phyloP scores from a whole-genome alignment of 2,797 vertebrate genomes.

The Chelon labrosus region DNA sequence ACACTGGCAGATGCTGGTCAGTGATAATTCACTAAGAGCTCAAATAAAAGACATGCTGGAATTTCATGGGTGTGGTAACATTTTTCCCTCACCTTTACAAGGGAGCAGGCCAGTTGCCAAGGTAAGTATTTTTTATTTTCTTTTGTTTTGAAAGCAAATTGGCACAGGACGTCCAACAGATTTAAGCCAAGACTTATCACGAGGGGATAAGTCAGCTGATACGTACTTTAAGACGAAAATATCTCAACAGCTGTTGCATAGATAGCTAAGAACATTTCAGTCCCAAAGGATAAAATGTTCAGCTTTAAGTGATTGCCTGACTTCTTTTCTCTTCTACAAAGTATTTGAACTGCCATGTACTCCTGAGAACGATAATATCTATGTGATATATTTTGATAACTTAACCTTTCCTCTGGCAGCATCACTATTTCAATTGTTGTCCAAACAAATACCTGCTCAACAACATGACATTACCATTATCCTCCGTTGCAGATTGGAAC shows the following conservation, averaged over 20 bases:
- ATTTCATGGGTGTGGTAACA: constrained; percentile 61
- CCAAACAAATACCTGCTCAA: not conserved
- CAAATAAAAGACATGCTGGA: constrained; percentile 63
- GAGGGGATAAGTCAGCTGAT: not conserved
- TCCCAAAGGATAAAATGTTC: too few relatives aligned
- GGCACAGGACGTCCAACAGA: not conserved
- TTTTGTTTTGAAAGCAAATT: constrained; percentile 7
- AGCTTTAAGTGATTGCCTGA: too few relatives aligned
- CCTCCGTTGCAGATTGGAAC: not conserved
- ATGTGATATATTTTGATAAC: too few relatives aligned
- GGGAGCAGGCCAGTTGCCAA: constrained; percentile 9
- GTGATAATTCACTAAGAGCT: constrained; percentile 54
- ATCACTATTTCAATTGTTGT: not conserved
- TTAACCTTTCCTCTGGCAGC: not conserved
- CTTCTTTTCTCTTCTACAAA: too few relatives aligned
- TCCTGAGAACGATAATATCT: too few relatives aligned
- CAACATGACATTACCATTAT: not conserved
- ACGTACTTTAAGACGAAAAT: too few relatives aligned
- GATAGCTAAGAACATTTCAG: too few relatives aligned
- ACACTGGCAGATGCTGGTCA: constrained; percentile 68
- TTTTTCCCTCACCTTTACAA: constrained; percentile 30
- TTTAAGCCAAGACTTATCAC: too few relatives aligned
- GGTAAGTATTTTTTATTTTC: constrained; percentile 4
- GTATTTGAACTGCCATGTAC: too few relatives aligned
- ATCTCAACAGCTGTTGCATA: too few relatives aligned